Conservation (phyloP, 2,797 vertebrate genomes). For the Lindbergichthys nudifrons region DNA sequence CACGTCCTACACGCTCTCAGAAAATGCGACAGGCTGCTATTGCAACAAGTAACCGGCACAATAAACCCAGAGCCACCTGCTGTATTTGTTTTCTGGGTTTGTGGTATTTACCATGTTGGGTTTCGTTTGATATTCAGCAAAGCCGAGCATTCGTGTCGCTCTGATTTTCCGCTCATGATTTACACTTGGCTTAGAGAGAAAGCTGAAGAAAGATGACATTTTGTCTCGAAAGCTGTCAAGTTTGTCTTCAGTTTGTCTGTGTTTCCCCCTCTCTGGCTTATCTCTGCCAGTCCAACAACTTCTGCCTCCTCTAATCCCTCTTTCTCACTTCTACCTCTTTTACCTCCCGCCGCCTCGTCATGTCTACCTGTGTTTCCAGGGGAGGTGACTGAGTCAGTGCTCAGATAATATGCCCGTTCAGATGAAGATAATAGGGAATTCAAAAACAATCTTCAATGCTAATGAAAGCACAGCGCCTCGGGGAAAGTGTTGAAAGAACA, state of each 20-base stretch:
- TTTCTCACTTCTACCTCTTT: background rate
- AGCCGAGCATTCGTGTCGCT: slow-evolving; percentile 28
- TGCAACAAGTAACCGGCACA: slow-evolving; percentile 22
- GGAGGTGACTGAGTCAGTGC: background rate
- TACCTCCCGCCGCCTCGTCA: slow-evolving; percentile 9
- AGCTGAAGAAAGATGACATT: slow-evolving; percentile 35
- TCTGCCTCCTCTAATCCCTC: slow-evolving; percentile 3
- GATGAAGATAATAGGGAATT: slow-evolving; percentile 36
- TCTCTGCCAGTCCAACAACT: slow-evolving; percentile 21
- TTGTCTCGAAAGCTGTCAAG: slow-evolving; percentile 39
- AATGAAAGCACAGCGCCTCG: slow-evolving; percentile 23
- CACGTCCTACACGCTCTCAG: background rate
- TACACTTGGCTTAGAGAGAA: slow-evolving; percentile 21
- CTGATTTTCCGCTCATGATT: slow-evolving; percentile 33
- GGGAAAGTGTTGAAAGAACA: slow-evolving; percentile 33
- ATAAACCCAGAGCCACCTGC: slow-evolving; percentile 23
- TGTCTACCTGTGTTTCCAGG: slow-evolving; percentile 20
- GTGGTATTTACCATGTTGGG: slow-evolving; percentile 26
- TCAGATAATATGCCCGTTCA: slow-evolving; percentile 31
- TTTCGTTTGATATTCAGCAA: slow-evolving; percentile 30
- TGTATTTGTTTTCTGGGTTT: slow-evolving; percentile 3
- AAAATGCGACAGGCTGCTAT: background rate
- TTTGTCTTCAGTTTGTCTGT: background rate
- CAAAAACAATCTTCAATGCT: slow-evolving; percentile 17
- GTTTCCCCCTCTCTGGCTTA: slow-evolving; percentile 11